Evolutionary conservation across 2,797 vertebrate species (phyloP), one percentile per base, ranked within the genome.

Genomic region (Sandelia bainsii): DNA sequence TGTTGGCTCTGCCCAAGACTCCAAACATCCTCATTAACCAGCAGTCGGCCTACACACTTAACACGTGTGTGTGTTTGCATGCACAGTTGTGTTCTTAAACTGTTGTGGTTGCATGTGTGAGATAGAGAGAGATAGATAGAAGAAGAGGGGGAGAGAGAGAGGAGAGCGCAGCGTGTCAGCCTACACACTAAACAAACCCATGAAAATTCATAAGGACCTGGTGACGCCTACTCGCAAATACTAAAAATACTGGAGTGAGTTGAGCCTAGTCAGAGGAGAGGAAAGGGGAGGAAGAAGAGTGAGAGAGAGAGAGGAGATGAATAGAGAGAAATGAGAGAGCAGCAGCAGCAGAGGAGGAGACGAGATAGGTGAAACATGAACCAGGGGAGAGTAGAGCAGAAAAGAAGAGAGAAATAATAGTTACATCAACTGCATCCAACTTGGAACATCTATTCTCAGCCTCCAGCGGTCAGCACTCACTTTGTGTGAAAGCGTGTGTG

Each of bases 121-220:
- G 69, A 42, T 42, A 37, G 62, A 19, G 76, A 74, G 59, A 63
- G 75, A 49, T 34, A 76, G 77, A 77, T 54, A 23, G 54, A 69
- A 72, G 70, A 62, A 9, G 42, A 11, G 32, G 58, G 39, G 57
- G 5, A 39, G 16, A 62, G 45, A 61, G 80, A 71, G 72, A 77
- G 87, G 80, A 71, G 72, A 77, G 87, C 86, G 81, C 88, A 81
- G 84, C 70, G 79, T 88, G 90, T 88, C 91, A 91, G 90, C 93
- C 93, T 92, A 93, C 92, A 92, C 91, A 85, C 87, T 75, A 92
- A 93, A 91, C 91, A 90, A 93, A 93, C 89, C 89, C 90, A 93
- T 93, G 93, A 93, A 93, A 92, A 93, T 93, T 92, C 91, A 93
- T 92, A 85, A 93, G 91, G 86, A 87, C 88, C 90, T 88, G 90